A percentile compares a stretch with the other conserved stretches of the same genome.
phyloP scores from a whole-genome alignment of 2,888 invertebrate genomes.

The Metalampra italica region DNA sequence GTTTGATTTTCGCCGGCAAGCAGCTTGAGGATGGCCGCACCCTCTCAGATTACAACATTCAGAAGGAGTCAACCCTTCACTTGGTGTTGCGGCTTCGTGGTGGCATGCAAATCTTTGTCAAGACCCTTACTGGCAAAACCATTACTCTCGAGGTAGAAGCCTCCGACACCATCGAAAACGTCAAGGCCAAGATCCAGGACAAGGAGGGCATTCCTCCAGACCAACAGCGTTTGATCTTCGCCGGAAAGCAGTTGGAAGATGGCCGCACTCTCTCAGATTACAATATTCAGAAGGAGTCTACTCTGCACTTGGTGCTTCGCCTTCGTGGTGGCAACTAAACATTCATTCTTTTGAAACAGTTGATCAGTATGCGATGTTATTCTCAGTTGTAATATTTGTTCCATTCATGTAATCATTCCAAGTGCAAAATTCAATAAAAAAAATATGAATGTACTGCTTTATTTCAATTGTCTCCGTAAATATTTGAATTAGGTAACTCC shows the following conservation, averaged over 20 bases:
- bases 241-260: slow-evolving; percentile 15
- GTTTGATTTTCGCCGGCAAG: slow-evolving; percentile 23
- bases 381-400: slow-evolving; percentile 15
- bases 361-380: slow-evolving; percentile 8
- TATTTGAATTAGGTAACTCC: too few species aligned
- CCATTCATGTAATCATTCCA: slow-evolving; percentile 44
- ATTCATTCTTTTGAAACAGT: slow-evolving; percentile 12
- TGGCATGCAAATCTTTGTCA: slow-evolving; percentile 23
- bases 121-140: slow-evolving; percentile 18
- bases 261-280: slow-evolving; percentile 12
- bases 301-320: slow-evolving; percentile 9
- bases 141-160: slow-evolving; percentile 18
- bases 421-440: slow-evolving; percentile 32
- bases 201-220: slow-evolving; percentile 20
- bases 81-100: slow-evolving; percentile 19
- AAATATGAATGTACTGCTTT: slow-evolving; percentile 21
- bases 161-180: slow-evolving; percentile 19
- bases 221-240: slow-evolving; percentile 18
- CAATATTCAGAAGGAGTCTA: slow-evolving; percentile 14
- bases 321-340: slow-evolving; percentile 16
- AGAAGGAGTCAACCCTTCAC: slow-evolving; percentile 21
- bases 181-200: slow-evolving; percentile 19
- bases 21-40: slow-evolving; percentile 24
- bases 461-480: neutral
- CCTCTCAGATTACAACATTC: slow-evolving; percentile 20